Conservation (phyloP, 2,888 invertebrate species). For the Drosophila mayaguana region DNA sequence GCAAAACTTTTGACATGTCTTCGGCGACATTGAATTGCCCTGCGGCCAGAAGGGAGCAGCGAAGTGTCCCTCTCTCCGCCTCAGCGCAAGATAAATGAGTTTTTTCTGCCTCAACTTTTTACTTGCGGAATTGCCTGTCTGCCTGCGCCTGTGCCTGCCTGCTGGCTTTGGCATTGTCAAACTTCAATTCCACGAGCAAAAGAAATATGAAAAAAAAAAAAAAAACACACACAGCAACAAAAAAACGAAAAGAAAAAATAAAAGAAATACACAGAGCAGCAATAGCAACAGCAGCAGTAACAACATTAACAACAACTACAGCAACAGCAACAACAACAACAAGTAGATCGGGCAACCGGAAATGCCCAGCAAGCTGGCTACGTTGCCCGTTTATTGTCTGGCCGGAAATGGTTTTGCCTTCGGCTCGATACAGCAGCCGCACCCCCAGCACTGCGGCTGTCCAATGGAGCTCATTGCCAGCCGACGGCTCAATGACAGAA, state of each 20-base stretch:
- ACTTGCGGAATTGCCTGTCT: constrained; percentile 56
- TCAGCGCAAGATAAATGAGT: constrained; percentile 58
- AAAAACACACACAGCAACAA: background rate
- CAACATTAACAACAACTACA: constrained; percentile 29
- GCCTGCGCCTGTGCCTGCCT: constrained; percentile 28
- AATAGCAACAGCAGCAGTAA: constrained; percentile 35
- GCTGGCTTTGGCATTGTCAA: constrained; percentile 71
- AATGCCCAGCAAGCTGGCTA: constrained; percentile 66
- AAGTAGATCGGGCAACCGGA: constrained; percentile 54
- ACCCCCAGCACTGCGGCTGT: constrained; percentile 24
- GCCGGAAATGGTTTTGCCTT: constrained; percentile 76
- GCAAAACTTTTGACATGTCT: constrained; percentile 71
- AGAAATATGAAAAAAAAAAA: constrained; percentile 54
- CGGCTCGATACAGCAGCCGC: constrained; percentile 47
- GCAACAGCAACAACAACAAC: constrained; percentile 36
- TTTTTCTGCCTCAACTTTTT: constrained; percentile 61
- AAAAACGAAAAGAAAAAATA: constrained; percentile 5
- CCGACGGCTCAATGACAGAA: constrained; percentile 57
- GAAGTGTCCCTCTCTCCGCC: constrained; percentile 7
- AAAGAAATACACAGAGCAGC: constrained; percentile 30
- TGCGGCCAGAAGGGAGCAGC: constrained; percentile 43
- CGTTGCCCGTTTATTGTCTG: constrained; percentile 73
- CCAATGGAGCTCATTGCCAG: constrained; percentile 56
- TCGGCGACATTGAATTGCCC: constrained; percentile 62
- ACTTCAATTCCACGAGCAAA: constrained; percentile 57